phyloP scores from a whole-genome alignment of 92 coral and sea anemone species.

The Chrysogorgia sp. region DNA sequence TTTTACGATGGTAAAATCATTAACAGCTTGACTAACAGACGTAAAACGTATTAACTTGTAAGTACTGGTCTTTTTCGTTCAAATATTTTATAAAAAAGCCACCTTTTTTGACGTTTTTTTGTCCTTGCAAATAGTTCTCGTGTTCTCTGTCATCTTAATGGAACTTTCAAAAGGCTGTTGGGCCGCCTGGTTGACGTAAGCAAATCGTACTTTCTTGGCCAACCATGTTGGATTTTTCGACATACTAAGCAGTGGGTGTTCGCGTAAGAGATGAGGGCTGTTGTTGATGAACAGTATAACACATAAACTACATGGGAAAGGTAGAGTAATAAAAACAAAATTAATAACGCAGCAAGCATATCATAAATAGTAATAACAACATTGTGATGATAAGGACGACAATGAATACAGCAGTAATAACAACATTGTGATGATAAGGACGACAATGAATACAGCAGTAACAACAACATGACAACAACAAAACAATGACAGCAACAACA shows the following conservation, averaged over 20 bases:
- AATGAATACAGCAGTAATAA: too few relatives aligned
- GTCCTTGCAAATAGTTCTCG: conserved; percentile 53
- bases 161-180: conserved; percentile 64
- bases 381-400: too few relatives aligned
- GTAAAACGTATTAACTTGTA: too few relatives aligned
- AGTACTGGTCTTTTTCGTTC: too few relatives aligned
- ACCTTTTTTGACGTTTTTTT: conserved; percentile 52
- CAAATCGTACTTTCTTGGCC: conserved; percentile 70
- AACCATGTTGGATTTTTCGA: conserved; percentile 57
- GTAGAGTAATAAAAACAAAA: conserved; percentile 19
- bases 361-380: neutral
- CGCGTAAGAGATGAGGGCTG: conserved; percentile 58
- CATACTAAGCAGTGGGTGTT: conserved; percentile 62
- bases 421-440: too few relatives aligned
- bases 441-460: too few relatives aligned
- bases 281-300: conserved; percentile 72
- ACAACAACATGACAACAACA: too few relatives aligned
- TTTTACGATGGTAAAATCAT: too few relatives aligned
- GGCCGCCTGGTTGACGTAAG: conserved; percentile 70
- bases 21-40: too few relatives aligned
- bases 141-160: conserved; percentile 57
- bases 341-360: neutral
- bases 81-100: neutral
- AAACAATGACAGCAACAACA: too few relatives aligned
- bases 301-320: conserved; percentile 65